Conservation (phyloP, 2,797 vertebrate species). For the Protonibea diacanthus region DNA sequence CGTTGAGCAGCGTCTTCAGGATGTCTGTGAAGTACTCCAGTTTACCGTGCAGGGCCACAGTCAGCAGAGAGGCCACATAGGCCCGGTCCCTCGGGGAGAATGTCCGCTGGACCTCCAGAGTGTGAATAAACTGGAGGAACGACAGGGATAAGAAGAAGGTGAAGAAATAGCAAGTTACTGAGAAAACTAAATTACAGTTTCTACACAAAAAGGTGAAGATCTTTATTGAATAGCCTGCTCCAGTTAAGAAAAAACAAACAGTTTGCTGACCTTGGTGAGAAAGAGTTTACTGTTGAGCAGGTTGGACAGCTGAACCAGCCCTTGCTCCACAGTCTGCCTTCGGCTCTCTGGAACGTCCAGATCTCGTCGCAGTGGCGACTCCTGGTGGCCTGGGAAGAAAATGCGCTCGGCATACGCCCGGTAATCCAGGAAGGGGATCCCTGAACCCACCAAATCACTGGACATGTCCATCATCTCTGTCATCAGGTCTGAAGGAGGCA, state of each 20-base stretch:
- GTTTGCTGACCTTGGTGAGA: conserved; percentile 90
- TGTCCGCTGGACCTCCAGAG: conserved; percentile 94
- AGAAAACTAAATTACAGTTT: not conserved
- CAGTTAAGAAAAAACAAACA: not conserved
- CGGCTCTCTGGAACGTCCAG: conserved; percentile 93
- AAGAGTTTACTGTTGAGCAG: conserved; percentile 99
- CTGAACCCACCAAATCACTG: conserved; percentile 95
- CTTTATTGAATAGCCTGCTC: not conserved
- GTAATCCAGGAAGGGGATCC: conserved; percentile 97
- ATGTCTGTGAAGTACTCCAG: conserved; percentile 99
- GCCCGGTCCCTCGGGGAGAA: conserved; percentile 96
- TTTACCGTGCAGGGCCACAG: conserved; percentile 94
- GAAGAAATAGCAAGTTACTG: not conserved
- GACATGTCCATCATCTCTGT: conserved; percentile 99
- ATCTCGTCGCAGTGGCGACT: conserved; percentile 93
- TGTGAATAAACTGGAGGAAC: conserved; percentile 93
- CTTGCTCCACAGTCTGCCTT: conserved; percentile 94
- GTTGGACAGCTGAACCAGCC: conserved; percentile 95
- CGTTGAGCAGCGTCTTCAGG: conserved; percentile 94
- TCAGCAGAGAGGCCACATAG: conserved; percentile 95
- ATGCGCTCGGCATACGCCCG: conserved; percentile 94
- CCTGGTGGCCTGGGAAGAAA: conserved; percentile 96
- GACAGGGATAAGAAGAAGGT: not conserved
- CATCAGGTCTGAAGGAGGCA: conserved; percentile 91
- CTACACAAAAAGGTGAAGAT: not conserved